A percentile compares a stretch with the other conserved stretches of the same genome.
These are phyloP conservation scores for Coenonympha glycerion DNA, from an alignment of 2,888 invertebrate species.

Conservation along the genomic window DNA sequence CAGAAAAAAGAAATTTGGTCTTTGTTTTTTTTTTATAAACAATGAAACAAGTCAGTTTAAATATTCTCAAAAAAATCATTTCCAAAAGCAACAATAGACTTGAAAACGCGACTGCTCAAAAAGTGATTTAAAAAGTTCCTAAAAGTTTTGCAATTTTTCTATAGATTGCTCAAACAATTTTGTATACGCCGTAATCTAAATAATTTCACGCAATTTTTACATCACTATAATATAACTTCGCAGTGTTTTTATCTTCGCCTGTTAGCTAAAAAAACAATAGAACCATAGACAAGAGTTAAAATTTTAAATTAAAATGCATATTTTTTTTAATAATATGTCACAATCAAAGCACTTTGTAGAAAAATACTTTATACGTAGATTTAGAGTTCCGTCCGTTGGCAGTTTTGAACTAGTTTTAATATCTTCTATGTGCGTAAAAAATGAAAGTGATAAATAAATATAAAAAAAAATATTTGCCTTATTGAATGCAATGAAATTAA, in stretches of 20 bases:
- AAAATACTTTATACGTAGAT: conserved; percentile 35
- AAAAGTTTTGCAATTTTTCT: conserved; percentile 13
- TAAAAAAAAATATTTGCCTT: not conserved
- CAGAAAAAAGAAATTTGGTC: too few relatives aligned
- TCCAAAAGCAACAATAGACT: not conserved
- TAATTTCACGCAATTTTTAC: not conserved
- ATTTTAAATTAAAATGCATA: not conserved
- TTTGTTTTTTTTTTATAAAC: too few relatives aligned
- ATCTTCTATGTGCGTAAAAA: not conserved
- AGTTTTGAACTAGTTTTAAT: conserved; percentile 26
- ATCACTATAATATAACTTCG: not conserved
- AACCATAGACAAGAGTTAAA: not conserved
- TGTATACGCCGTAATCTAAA: not conserved
- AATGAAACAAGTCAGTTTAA: too few relatives aligned
- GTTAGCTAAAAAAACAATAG: not conserved
- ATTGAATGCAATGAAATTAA: not conserved
- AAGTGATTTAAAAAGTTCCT: conserved; percentile 25
- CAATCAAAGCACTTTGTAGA: conserved; percentile 21
- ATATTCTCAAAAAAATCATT: not conserved
- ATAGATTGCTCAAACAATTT: not conserved
- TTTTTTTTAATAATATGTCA: not conserved
- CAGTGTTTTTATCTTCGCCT: not conserved
- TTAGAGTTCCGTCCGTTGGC: conserved; percentile 51
- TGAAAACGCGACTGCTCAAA: conserved; percentile 17
- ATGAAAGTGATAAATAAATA: not conserved